phyloP scores from a whole-genome alignment of 2,888 invertebrate genomes.

The Plusia festucae region DNA sequence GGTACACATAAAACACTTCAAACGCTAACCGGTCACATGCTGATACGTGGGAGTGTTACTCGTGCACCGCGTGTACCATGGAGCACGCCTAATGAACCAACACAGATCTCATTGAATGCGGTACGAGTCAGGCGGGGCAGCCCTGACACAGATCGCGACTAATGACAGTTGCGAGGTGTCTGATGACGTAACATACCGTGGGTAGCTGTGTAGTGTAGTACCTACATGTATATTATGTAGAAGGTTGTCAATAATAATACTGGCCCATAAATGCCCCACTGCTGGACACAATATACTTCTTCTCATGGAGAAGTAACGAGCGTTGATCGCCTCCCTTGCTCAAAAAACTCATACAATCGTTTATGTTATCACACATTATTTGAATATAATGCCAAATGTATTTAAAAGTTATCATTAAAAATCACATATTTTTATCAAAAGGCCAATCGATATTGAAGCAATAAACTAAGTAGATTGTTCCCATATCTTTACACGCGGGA shows the following conservation, averaged over 20 bases:
- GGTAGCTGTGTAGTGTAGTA: not conserved
- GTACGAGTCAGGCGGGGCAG: constrained; percentile 24
- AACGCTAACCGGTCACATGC: too few species aligned
- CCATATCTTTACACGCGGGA: not conserved
- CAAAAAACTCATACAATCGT: not conserved
- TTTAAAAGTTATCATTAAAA: not conserved
- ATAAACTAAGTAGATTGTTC: too few species aligned
- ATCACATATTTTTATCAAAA: not conserved
- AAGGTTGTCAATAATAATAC: too few species aligned
- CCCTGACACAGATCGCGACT: constrained; percentile 50
- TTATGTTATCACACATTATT: not conserved
- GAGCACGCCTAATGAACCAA: not conserved
- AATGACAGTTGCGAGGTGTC: constrained; percentile 14
- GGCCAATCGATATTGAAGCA: not conserved
- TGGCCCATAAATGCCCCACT: too few species aligned
- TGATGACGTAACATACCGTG: constrained; percentile 19
- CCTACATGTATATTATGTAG: too few species aligned
- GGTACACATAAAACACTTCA: too few species aligned
- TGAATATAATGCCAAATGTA: not conserved
- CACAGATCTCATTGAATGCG: constrained; percentile 45
- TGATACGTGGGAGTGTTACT: too few species aligned
- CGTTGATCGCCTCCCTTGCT: too few species aligned
- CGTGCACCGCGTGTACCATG: too few species aligned
- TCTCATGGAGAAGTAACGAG: too few species aligned
- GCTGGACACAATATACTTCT: too few species aligned